A percentile compares a stretch with the other conserved stretches of the same genome.
These are phyloP conservation scores for Leucopsar rothschildi DNA, from an alignment of 2,113 vertebrate genomes.

Conservation along the genomic window DNA sequence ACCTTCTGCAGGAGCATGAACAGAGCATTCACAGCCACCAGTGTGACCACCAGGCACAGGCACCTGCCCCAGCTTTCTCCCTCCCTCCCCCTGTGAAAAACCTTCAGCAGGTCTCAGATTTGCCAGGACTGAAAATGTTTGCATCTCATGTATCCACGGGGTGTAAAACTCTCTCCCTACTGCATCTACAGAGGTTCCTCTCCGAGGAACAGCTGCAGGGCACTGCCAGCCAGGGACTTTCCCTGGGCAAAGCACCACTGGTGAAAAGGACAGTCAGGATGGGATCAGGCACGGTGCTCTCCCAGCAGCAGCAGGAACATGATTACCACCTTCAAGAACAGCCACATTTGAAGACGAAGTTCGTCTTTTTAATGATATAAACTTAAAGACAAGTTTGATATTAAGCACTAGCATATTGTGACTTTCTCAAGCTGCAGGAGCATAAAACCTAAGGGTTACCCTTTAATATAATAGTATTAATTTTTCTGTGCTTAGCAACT, in stretches of 20 bases:
- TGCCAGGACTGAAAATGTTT: not conserved
- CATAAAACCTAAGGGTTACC: not conserved
- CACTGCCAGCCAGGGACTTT: not conserved
- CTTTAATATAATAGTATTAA: not conserved
- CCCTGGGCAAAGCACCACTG: not conserved
- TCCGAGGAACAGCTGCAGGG: not conserved
- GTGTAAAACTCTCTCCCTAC: not conserved
- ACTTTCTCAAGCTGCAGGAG: not conserved
- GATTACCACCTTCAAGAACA: not conserved
- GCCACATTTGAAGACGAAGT: not conserved
- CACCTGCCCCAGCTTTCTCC: not conserved
- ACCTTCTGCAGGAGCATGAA: not conserved
- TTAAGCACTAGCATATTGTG: fast-evolving
- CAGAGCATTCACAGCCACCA: not conserved
- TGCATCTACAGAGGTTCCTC: not conserved
- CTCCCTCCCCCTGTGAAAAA: fast-evolving
- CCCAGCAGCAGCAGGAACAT: not conserved
- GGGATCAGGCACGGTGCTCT: fast-evolving
- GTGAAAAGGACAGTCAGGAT: not conserved
- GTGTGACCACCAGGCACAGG: fast-evolving
- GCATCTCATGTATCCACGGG: not conserved
- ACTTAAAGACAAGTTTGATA: not conserved
- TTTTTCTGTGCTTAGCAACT: not conserved
- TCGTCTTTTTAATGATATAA: not conserved
- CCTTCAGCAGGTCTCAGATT: not conserved